Percentiles rank a stretch among this genome's conserved stretches.
Evolutionary conservation across 2,888 invertebrate species (phyloP).

Genomic region (Harpalus rubripes): DNA sequence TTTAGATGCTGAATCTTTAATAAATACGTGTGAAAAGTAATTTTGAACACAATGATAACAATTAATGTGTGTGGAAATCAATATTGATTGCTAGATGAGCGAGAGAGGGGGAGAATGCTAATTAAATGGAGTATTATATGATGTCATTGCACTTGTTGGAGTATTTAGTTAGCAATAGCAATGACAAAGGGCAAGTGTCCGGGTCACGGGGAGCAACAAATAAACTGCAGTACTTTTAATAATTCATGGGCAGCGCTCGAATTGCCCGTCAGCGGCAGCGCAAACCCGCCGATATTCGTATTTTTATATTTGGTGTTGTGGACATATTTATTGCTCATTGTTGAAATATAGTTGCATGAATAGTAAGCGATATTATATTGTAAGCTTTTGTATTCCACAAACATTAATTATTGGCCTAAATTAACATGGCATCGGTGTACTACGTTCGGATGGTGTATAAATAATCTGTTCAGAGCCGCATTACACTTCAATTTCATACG

Average conservation of each 20-base stretch:
- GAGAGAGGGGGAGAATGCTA: slow-evolving; percentile 35
- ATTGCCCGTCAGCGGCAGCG: slow-evolving; percentile 25
- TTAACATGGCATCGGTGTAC: slow-evolving; percentile 61
- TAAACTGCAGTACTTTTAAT: slow-evolving; percentile 52
- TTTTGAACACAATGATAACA: slow-evolving; percentile 23
- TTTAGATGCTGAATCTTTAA: slow-evolving; percentile 42
- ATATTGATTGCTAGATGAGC: slow-evolving; percentile 28
- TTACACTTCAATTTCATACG: slow-evolving; percentile 12
- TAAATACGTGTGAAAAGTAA: slow-evolving; percentile 21
- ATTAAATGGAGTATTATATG: slow-evolving; percentile 52
- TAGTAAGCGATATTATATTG: slow-evolving; percentile 59
- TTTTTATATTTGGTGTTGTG: slow-evolving; percentile 65
- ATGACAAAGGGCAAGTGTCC: slow-evolving; percentile 41
- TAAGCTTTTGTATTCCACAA: slow-evolving; percentile 60
- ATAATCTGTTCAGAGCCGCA: slow-evolving; percentile 36
- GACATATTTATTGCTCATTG: slow-evolving; percentile 68
- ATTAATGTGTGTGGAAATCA: slow-evolving; percentile 20
- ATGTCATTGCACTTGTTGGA: slow-evolving; percentile 60
- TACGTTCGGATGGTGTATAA: slow-evolving; percentile 44
- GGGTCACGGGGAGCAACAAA: slow-evolving; percentile 26
- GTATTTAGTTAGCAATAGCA: slow-evolving; percentile 10
- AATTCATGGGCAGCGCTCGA: slow-evolving; percentile 27
- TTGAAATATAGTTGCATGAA: slow-evolving; percentile 62
- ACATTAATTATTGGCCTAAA: slow-evolving; percentile 65
- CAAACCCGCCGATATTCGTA: slow-evolving; percentile 49